These are phyloP conservation scores for Centropristis striata DNA, from an alignment of 2,113 vertebrate genomes.

Conservation along the genomic window DNA sequence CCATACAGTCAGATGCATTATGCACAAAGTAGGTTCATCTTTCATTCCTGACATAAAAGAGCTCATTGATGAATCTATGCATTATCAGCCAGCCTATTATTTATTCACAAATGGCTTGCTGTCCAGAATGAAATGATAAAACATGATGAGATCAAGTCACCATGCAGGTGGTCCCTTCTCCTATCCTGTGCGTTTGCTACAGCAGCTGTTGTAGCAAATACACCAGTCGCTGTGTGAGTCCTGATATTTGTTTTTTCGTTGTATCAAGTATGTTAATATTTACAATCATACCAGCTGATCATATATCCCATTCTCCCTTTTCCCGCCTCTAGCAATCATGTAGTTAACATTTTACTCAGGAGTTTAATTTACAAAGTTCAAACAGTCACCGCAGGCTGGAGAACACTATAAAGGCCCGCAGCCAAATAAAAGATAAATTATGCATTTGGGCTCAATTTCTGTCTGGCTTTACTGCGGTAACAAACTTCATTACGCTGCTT, in stretches of 20 bases:
- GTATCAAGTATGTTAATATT: slow-evolving; percentile 48
- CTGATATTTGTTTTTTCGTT: slow-evolving; percentile 44
- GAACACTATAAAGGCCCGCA: slow-evolving; percentile 53
- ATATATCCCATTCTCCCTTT: slow-evolving; percentile 30
- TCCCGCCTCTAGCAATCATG: slow-evolving; percentile 17
- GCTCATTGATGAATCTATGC: slow-evolving; percentile 64
- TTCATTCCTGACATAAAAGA: slow-evolving; percentile 61
- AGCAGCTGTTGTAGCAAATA: slow-evolving; percentile 59
- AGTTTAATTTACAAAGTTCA: slow-evolving; percentile 63
- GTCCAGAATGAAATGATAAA: slow-evolving; percentile 42
- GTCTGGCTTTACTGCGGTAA: slow-evolving; percentile 43
- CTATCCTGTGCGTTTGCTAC: slow-evolving; percentile 77
- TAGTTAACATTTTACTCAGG: slow-evolving; percentile 49
- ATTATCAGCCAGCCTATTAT: slow-evolving; percentile 57
- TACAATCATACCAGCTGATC: slow-evolving; percentile 42
- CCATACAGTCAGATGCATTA: slow-evolving; percentile 48
- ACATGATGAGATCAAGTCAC: slow-evolving; percentile 73
- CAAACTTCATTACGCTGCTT: slow-evolving; percentile 54
- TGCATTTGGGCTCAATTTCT: slow-evolving; percentile 55
- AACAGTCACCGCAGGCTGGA: slow-evolving; percentile 57
- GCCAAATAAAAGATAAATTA: slow-evolving; percentile 71
- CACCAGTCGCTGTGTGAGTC: slow-evolving; percentile 51
- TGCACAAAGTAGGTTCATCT: slow-evolving; percentile 53
- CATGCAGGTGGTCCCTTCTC: slow-evolving; percentile 78
- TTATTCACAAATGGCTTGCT: slow-evolving; percentile 61